phyloP scores from a whole-genome alignment of 2,797 vertebrate genomes.

The Balearica regulorum region DNA sequence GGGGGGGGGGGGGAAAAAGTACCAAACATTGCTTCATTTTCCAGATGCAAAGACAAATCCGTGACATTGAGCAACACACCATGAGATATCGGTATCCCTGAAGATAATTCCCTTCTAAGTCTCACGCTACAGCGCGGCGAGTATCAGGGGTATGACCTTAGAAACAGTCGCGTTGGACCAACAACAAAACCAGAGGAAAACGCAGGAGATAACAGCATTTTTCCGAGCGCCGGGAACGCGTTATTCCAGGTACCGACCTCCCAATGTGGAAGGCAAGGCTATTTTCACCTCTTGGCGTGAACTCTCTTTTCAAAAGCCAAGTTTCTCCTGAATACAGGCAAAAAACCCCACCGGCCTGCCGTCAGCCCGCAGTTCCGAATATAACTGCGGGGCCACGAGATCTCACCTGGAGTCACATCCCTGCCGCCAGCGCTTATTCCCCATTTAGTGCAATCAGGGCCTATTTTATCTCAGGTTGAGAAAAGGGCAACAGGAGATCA shows the following conservation, averaged over 20 bases:
- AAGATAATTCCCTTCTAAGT: background rate
- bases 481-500: background rate
- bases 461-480: background rate
- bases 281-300: background rate
- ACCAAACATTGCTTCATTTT: constrained; percentile 27
- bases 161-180: background rate
- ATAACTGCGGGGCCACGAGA: background rate
- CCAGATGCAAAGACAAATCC: constrained; percentile 25
- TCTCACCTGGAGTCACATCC: background rate
- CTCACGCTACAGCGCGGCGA: background rate
- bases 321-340: rapidly evolving
- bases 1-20: no score
- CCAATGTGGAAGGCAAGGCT: background rate
- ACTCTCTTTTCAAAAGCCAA: background rate
- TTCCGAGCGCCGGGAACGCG: background rate
- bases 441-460: background rate
- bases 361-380: background rate
- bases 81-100: background rate
- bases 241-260: background rate
- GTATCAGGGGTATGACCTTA: background rate
- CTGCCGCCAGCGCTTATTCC: background rate
- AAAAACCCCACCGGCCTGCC: background rate
- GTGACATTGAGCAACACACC: constrained; percentile 30
- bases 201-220: background rate
- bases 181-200: background rate